Percentiles rank a stretch among this genome's conserved stretches.
phyloP scores from a whole-genome alignment of 2,113 vertebrate genomes.

The Sylvia atricapilla region DNA sequence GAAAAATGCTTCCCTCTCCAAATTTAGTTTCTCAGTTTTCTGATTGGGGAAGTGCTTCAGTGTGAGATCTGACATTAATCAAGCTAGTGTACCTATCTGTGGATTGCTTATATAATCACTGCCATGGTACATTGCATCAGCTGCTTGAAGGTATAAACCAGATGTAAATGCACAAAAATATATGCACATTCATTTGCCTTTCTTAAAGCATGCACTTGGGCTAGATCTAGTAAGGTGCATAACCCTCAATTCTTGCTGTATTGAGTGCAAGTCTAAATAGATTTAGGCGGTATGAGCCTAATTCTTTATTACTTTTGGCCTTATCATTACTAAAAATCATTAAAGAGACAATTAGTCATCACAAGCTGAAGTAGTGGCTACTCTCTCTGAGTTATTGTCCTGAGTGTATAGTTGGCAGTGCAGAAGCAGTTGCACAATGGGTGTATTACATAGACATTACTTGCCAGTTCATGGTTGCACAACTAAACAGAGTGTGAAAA shows the following conservation, averaged over 20 bases:
- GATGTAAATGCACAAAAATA: constrained; percentile 12
- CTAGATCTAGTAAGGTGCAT: neutral
- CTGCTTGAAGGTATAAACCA: neutral
- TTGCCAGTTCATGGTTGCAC: neutral
- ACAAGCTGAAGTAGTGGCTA: neutral
- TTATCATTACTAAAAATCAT: neutral
- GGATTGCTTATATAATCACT: constrained; percentile 10
- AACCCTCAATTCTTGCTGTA: neutral
- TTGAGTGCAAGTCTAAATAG: neutral
- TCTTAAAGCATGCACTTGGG: neutral
- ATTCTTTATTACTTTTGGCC: neutral
- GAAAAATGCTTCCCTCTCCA: neutral
- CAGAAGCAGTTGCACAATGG: fast-evolving
- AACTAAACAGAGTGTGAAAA: neutral
- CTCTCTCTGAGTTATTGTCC: neutral
- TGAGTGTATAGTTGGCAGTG: neutral
- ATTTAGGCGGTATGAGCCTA: neutral
- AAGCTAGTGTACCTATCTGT: neutral
- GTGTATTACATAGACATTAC: neutral
- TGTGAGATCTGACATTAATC: neutral
- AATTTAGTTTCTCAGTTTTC: neutral
- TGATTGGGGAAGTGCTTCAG: neutral
- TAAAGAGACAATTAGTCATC: neutral
- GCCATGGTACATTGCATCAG: neutral
- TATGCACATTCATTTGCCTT: constrained; percentile 5